Percentiles rank a stretch among this genome's conserved stretches.
Conservation (phyloP, 2,113 vertebrate genomes). For the Engraulis encrasicolus region DNA sequence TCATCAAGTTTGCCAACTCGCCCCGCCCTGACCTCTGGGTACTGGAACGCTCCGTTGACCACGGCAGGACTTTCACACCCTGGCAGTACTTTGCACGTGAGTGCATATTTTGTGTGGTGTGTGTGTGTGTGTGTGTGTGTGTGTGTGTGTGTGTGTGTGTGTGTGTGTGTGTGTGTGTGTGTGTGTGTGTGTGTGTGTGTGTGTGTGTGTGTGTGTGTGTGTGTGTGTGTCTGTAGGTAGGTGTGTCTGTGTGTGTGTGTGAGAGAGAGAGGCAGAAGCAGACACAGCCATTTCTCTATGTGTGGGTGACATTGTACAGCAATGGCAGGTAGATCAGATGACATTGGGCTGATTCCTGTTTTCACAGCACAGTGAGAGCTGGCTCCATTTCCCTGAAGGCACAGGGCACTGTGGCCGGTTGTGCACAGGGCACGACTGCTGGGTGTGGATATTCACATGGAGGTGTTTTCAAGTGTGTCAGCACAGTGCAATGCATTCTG, state of each 20-base stretch:
- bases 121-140: constrained; percentile 87
- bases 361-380: neutral
- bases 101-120: too few relatives aligned
- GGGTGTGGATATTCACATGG: too few relatives aligned
- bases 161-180: too few relatives aligned
- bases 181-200: too few relatives aligned
- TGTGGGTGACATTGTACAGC: neutral
- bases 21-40: constrained; percentile 94
- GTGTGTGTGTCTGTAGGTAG: too few relatives aligned
- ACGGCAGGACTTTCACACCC: constrained; percentile 84
- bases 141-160: too few relatives aligned
- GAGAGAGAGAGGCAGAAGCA: too few relatives aligned
- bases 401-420: too few relatives aligned
- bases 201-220: too few relatives aligned
- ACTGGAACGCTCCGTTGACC: constrained; percentile 88
- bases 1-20: constrained; percentile 95
- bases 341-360: neutral
- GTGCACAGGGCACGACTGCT: too few relatives aligned
- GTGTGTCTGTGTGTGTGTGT: too few relatives aligned
- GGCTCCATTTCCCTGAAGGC: too few relatives aligned
- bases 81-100: constrained; percentile 97
- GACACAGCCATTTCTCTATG: neutral
- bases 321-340: neutral
- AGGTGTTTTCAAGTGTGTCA: neutral
- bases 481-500: neutral